Evolutionary conservation across 92 coral and sea anemone genomes (phyloP), one percentile per base, ranked within the genome.

Genomic region (Phymanthus crucifer): DNA sequence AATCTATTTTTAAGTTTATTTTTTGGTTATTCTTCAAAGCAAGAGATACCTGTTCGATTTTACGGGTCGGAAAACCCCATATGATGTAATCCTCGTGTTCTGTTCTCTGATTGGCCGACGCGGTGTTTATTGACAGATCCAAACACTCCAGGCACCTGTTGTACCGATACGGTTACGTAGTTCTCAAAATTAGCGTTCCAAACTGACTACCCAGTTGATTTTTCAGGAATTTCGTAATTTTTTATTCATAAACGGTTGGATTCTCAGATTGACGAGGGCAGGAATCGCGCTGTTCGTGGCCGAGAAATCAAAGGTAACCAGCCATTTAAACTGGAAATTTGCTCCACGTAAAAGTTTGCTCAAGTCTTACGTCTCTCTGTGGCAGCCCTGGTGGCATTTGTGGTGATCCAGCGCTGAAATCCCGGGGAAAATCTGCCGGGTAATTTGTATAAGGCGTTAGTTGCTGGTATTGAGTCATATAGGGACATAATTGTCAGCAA

Each of bases 221-320:
- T 82, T 79, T 89, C 64, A 85, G 93, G 93, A 89, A 89, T 89
- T 89, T 80, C 77, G 89, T 85, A 81, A 89, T 89, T 89, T 89
- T 89, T 89, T 85, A 89, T 89, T 89, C 90, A 89, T 89, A 85
- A 85, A 85, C 93, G 87, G 70, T 78, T 78, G 75, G 87, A 58
- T 80, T 85, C 89, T 84, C 76, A 72, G 89, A 85, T 85, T 80
- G 86, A 77, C 87, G 77, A 68, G 89, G 89, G 84, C 78, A 76
- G 81, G 81, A 77, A 73, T 86, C 84, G 32, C 34, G 76, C 61
- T 73, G 65, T 80, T 80, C 84, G 57, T 6, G 37, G 34, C 72
- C 12, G 11, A 37, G 46, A 21, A 80, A 71, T 52, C 64, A 73
- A 81, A 85, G 93, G 89, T 85, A 89, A 89, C 43, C 72, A 58